A percentile compares a stretch with the other conserved stretches of the same genome.
Evolutionary conservation across 92 coral and sea anemone genomes (phyloP).

Genomic region (Meandrina meandrites): DNA sequence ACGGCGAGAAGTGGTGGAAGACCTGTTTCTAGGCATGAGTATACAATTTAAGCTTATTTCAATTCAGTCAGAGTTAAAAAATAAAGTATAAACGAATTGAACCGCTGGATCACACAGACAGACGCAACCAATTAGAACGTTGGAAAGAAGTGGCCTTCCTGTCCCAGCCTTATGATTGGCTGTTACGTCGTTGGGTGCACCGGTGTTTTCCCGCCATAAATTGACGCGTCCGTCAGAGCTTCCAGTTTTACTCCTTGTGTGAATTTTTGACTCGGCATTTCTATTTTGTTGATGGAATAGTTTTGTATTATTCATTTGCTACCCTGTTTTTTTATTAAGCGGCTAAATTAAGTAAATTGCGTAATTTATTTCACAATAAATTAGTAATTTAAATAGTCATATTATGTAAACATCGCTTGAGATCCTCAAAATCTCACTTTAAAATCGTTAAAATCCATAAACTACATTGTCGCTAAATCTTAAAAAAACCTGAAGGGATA

Average conservation of each 20-base stretch:
- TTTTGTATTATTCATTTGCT: no score
- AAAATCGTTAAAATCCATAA: neutral
- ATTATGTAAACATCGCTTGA: neutral
- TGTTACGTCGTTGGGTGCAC: neutral
- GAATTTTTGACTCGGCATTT: neutral
- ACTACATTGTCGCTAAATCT: neutral
- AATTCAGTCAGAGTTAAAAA: no score
- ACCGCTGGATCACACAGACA: neutral
- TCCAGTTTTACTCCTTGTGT: neutral
- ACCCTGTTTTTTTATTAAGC: no score
- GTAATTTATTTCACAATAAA: no score
- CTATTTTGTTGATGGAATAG: neutral
- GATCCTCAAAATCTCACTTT: neutral
- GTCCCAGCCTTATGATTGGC: neutral
- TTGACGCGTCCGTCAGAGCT: neutral
- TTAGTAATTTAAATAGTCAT: no score
- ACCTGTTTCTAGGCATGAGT: conserved; percentile 7
- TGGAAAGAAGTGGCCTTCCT: neutral
- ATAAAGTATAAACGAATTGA: neutral
- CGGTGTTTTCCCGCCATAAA: neutral
- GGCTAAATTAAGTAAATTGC: no score
- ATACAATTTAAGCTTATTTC: neutral
- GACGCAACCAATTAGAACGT: neutral
- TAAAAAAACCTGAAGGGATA: neutral
- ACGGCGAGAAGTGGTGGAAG: conserved; percentile 26